These are phyloP conservation scores for Rhyacophila brunnea DNA, from an alignment of 1,140 invertebrate genomes.

Conservation along the genomic window DNA sequence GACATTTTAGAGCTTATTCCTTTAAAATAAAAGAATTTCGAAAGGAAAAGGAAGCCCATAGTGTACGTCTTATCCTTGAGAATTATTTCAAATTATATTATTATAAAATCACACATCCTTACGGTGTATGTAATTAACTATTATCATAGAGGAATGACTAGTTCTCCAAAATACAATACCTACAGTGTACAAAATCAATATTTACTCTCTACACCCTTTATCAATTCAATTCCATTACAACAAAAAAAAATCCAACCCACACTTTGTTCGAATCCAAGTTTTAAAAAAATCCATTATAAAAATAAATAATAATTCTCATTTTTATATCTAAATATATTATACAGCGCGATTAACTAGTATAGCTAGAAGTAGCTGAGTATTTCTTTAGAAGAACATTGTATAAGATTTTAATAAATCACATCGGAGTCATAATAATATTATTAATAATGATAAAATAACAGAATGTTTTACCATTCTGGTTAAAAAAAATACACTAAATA, in stretches of 20 bases:
- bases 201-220: too few relatives aligned
- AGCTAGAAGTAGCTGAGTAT: slow-evolving; percentile 24
- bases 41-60: too few relatives aligned
- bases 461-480: slow-evolving; percentile 19
- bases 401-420: not conserved
- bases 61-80: not conserved
- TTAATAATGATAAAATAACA: slow-evolving; percentile 11
- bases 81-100: not conserved
- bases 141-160: too few relatives aligned
- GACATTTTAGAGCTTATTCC: too few relatives aligned
- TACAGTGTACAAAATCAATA: not conserved
- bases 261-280: too few relatives aligned
- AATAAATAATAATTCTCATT: slow-evolving; percentile 1
- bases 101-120: not conserved
- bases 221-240: too few relatives aligned
- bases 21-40: too few relatives aligned
- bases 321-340: slow-evolving; percentile 1
- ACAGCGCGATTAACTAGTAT: slow-evolving; percentile 24
- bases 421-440: not conserved
- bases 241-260: too few relatives aligned
- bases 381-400: not conserved
- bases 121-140: not conserved
- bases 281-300: too few relatives aligned
- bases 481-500: slow-evolving; percentile 26
- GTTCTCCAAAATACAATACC: not conserved